Evolutionary conservation across 2,888 invertebrate species (phyloP).

Genomic region (Stenchaetothrips biformis): DNA sequence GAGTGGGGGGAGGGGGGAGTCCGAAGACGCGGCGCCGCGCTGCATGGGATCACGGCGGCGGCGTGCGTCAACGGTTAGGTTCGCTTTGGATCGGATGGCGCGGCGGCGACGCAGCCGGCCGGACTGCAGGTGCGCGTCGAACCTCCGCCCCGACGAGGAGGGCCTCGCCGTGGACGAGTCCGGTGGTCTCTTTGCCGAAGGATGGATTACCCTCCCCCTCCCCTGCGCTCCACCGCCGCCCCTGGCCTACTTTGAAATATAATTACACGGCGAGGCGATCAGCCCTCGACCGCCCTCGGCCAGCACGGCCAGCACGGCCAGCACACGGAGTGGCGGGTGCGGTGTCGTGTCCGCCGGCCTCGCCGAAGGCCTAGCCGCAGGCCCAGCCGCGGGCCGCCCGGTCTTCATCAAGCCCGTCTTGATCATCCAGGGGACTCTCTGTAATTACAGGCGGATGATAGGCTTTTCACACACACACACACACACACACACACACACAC

Average conservation of each 20-base stretch:
- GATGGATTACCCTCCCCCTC: neutral
- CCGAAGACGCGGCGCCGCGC: too few species aligned
- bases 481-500: too few species aligned
- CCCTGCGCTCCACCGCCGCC: neutral
- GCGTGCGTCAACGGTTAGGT: too few species aligned
- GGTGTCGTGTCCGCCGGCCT: neutral
- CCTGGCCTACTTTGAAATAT: neutral
- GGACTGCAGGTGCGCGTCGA: too few species aligned
- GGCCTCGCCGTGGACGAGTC: neutral
- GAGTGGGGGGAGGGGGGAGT: too few species aligned
- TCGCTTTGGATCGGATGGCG: too few species aligned
- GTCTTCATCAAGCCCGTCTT: neutral
- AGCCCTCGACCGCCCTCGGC: neutral
- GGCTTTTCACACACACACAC: too few species aligned
- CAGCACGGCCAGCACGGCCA: neutral
- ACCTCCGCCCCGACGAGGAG: too few species aligned
- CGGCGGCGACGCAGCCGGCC: too few species aligned
- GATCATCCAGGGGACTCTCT: too few species aligned
- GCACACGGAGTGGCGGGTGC: neutral
- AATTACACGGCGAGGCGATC: neutral
- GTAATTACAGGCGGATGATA: too few species aligned
- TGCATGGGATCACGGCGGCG: too few species aligned
- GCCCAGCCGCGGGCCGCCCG: neutral
- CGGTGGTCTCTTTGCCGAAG: neutral
- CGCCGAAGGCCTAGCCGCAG: neutral